Conservation (phyloP, 35 echinoderm and acorn worm species). For the Apostichopus californicus region DNA sequence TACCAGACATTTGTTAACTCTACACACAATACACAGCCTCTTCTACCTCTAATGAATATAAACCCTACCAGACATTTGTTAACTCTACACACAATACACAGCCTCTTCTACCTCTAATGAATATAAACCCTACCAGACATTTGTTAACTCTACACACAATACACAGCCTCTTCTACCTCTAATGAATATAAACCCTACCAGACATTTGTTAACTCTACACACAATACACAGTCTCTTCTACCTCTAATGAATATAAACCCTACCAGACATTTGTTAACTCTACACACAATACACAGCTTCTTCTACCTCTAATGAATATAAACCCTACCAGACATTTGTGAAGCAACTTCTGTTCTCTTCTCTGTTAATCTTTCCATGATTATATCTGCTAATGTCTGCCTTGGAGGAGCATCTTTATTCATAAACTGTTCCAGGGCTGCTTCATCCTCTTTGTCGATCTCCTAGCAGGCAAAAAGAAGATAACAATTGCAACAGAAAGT, state of each 20-base stretch:
- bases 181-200: no score
- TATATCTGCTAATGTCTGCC: slow-evolving; percentile 89
- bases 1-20: no score
- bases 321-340: slow-evolving; percentile 90
- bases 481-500: neutral
- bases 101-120: no score
- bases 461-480: slow-evolving; percentile 40
- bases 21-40: no score
- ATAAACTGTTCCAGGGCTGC: slow-evolving; percentile 87
- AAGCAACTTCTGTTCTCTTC: slow-evolving; percentile 95
- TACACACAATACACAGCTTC: neutral
- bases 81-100: no score
- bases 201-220: no score
- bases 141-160: no score
- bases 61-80: no score
- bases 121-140: no score
- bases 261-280: neutral
- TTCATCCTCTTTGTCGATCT: slow-evolving; percentile 92
- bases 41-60: no score
- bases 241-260: neutral
- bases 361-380: slow-evolving; percentile 97
- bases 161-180: no score
- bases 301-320: neutral
- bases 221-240: neutral
- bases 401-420: slow-evolving; percentile 76